Evolutionary conservation across 2,113 vertebrate genomes (phyloP), one percentile per base, ranked within the genome.

Genomic region (Garra rufa): DNA sequence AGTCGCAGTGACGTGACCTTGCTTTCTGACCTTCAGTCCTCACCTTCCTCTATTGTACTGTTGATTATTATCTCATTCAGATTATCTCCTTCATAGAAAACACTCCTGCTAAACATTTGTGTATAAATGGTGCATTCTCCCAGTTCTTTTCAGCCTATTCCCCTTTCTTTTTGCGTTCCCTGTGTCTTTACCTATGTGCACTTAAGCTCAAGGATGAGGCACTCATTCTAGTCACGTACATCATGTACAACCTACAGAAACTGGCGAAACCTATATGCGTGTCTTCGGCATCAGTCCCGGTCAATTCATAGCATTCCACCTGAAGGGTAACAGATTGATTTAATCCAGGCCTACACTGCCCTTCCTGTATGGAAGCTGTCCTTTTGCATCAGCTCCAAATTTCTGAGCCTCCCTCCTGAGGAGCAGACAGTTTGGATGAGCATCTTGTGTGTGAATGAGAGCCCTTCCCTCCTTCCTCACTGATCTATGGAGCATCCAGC

Each of bases 321-420:
- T 34, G 63, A 74, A 34, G 52, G 48, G 38, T 9, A 38, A 46
- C 52, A 76, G 50, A 85, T 82, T 80, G 57, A 82, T 86, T 82
- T 81, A 78, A 82, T 71, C 50, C 46, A 50, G 71, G 43, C 63
- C 34, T 79, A 48, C 3, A 21, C 78, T 71, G 44, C 52, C 55
- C 14, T 41, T 84, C 85, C 79, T 67, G n/a, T 65, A 63, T 52
- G 78, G 78, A 84, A 81, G 50, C 63, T 87, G 86, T 85, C 78
- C 73, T 81, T 76, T 74, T 81, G 65, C 83, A 81, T 83, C 80
- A 83, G 73, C 50, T 73, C 73, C 80, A 85, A 26, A 73, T 73
- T 71, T 80, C 67, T 85, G 65, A 85, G 41, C 41, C 83, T 79
- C 76, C 65, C 46, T 71, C 38, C 83, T 79, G 69, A 79, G 55